A percentile compares a stretch with the other conserved stretches of the same genome.
phyloP scores from a whole-genome alignment of 2,797 vertebrate genomes.

The Schizopygopsis malacanthus region DNA sequence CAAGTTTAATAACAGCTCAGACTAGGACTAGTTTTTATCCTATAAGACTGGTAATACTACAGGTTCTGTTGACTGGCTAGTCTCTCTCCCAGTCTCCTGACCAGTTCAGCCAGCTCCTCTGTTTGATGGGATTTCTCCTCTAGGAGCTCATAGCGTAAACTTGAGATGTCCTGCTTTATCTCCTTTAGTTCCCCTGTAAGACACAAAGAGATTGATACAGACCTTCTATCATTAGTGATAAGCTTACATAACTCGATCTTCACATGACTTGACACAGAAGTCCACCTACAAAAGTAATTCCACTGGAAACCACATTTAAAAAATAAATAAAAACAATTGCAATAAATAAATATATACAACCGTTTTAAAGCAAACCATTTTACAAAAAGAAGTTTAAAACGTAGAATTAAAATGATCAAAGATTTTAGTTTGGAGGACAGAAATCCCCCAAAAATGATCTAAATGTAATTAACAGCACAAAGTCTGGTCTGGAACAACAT shows the following conservation, averaged over 20 bases:
- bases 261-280: neutral
- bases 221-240: neutral
- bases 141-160: slow-evolving; percentile 93
- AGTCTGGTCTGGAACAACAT: neutral
- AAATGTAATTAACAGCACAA: neutral
- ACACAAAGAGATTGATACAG: slow-evolving; percentile 22
- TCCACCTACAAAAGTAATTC: neutral
- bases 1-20: neutral
- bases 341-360: too few species aligned
- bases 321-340: neutral
- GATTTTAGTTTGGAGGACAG: neutral
- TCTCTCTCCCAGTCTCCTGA: slow-evolving; percentile 86
- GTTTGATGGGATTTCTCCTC: slow-evolving; percentile 88
- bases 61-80: slow-evolving; percentile 25
- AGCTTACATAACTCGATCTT: neutral
- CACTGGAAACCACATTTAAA: neutral
- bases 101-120: slow-evolving; percentile 86
- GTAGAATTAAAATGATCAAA: neutral
- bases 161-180: slow-evolving; percentile 97
- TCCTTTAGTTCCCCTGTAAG: slow-evolving; percentile 91
- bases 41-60: slow-evolving; percentile 6
- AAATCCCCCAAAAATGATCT: neutral
- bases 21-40: neutral
- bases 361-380: neutral
- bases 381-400: neutral